Base-by-base conservation (phyloP, 2,888 invertebrate species). In the Leptopilina myrica region DNA sequence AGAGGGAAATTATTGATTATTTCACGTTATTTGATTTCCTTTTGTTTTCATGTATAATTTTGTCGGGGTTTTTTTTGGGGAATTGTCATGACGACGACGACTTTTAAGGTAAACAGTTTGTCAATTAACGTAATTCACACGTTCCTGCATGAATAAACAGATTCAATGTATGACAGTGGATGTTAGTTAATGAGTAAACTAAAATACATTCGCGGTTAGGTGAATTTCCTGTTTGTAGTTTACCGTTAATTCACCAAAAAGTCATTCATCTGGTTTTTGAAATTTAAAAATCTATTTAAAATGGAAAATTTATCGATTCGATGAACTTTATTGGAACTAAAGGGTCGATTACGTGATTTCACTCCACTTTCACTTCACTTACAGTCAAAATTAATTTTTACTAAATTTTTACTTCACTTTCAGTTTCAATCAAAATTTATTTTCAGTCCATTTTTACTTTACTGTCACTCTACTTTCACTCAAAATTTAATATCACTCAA, bases 231-330 rank as follows among this genome's bases (percentile, higher is more conserved):
- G n/a, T 26, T n/a, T 8, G 12, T 49, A 49, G 3, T 9, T 11
- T 4, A 11, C 7, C 66, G 20, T 15, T 67, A 67, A 67, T 67
- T 67, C 46, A 46, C 66, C 15, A 67, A 46, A 20, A 15, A 46
- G 66, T 67, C 15, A 64, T 9, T 77, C 83, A 86, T 83, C 83
- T 82, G 73, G 73, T 82, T 77, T 33, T 33, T 20, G 75, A 85
- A 79, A 82, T 86, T 80, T 77, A 82, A 26, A 56, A 56, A 14
- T 33, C 33, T 3, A 33, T 33, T 33, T 5, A 33, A 33, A 33
- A 4, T 33, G 33, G 33, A 33, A 20, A 33, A 33, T 33, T 33
- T 33, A 33, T 33, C 33, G 33, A 4, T 33, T 33, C 33, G 33
- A 33, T 33, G 33, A 33, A 33, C 33, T 33, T 33, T 33, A 33